Percentiles rank a stretch among this genome's conserved stretches.
Conservation (phyloP, 2,888 invertebrate genomes). For the Cremastinae sp. region DNA sequence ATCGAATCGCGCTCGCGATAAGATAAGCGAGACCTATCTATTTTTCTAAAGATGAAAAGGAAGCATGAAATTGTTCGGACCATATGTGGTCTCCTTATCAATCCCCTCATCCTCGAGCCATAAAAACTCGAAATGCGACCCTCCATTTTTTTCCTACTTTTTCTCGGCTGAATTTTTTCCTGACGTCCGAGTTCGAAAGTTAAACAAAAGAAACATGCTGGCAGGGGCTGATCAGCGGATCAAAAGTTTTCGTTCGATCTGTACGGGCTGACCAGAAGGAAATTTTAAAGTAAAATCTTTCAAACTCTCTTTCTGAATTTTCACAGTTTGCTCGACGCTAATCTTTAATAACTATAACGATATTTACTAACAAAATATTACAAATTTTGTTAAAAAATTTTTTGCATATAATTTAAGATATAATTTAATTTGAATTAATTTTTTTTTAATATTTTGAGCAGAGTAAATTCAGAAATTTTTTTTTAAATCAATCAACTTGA, state of each 20-base stretch:
- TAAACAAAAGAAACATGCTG: constrained; percentile 79
- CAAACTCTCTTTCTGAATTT: background rate
- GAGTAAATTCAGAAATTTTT: constrained; percentile 11
- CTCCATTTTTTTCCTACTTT: background rate
- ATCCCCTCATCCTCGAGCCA: constrained; percentile 62
- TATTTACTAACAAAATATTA: no score
- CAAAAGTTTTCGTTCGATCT: constrained; percentile 23
- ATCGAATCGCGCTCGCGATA: constrained; percentile 70
- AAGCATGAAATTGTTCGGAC: constrained; percentile 67
- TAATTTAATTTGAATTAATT: no score
- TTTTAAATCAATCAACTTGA: constrained; percentile 23
- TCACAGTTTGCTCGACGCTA: background rate
- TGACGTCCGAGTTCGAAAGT: constrained; percentile 66
- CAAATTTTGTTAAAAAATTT: no score
- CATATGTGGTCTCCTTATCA: constrained; percentile 74
- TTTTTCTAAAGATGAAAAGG: constrained; percentile 66
- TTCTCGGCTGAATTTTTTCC: background rate
- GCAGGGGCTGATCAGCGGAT: constrained; percentile 68
- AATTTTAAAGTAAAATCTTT: background rate
- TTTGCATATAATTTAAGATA: no score
- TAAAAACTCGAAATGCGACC: constrained; percentile 13
- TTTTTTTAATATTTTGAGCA: no score
- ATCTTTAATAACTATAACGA: no score
- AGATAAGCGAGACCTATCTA: constrained; percentile 75
- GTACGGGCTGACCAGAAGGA: background rate